A percentile compares a stretch with the other conserved stretches of the same genome.
Evolutionary conservation across 2,888 invertebrate genomes (phyloP).

Genomic region (Drosophila buzzatii): DNA sequence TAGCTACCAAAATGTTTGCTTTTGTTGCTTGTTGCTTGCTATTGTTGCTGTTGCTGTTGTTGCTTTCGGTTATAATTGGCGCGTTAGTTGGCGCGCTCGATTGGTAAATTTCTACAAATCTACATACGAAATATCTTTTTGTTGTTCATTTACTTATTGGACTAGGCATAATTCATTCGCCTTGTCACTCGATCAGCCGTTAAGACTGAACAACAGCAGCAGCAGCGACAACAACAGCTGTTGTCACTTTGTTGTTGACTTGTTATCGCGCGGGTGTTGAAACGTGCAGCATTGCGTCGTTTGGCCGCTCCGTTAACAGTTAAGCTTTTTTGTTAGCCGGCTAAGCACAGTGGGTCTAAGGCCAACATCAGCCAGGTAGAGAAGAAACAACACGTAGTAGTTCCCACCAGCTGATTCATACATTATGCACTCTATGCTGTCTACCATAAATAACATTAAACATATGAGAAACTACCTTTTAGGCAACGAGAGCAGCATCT

Average conservation of each 20-base stretch:
- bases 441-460: constrained; percentile 16
- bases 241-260: constrained; percentile 37
- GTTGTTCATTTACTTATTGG: constrained; percentile 36
- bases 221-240: constrained; percentile 11
- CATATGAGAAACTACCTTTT: constrained; percentile 33
- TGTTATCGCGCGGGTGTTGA: constrained; percentile 69
- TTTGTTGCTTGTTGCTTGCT: constrained; percentile 5
- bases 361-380: not conserved
- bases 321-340: constrained; percentile 17
- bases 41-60: constrained; percentile 20
- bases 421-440: constrained; percentile 12
- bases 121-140: constrained; percentile 58
- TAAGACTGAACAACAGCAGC: constrained; percentile 29
- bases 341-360: constrained; percentile 15
- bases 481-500: not conserved
- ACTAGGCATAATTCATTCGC: constrained; percentile 54
- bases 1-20: constrained; percentile 43
- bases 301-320: constrained; percentile 16
- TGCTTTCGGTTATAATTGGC: constrained; percentile 65
- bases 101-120: constrained; percentile 67
- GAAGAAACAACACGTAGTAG: not conserved
- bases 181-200: constrained; percentile 59
- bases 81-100: constrained; percentile 41
- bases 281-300: constrained; percentile 45
- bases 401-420: constrained; percentile 25